Base-by-base conservation (phyloP, 2,113 vertebrate species). In the Podiceps cristatus region DNA sequence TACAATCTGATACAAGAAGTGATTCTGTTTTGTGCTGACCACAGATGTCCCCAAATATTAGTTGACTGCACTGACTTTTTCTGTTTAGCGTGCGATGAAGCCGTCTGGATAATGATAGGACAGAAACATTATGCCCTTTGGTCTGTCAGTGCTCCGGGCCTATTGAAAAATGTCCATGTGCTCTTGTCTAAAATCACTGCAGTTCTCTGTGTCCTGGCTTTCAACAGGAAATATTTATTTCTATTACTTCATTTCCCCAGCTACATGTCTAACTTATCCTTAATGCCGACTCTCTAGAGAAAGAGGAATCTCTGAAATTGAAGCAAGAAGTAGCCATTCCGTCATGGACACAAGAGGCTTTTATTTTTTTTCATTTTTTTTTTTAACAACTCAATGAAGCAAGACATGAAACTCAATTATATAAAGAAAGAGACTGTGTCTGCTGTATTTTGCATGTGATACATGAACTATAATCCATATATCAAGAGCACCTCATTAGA, bases 401-500 rank as follows among this genome's bases (percentile, higher is more conserved):
- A 81, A 72, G 87, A 72, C 1, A 3, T 56, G 59, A n/a, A 93
- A 75, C 44, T 96, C 67, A 79, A 25, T 96, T 96, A 82, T 45
- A 52, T 55, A 84, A 72, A 81, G 64, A 50, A 87, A 42, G 73
- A 84, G 62, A 19, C 56, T 33, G 28, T 52, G 42, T 80, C 82
- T 87, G 63, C 69, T 81, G 33, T 62, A 44, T 68, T 96, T 91
- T 90, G 62, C 5, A 1, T 85, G 55, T 95, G 78, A 84, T 96
- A 49, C 23, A 59, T 84, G 72, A 91, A 74, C 60, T 95, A 4
- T 62, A 84, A 71, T 81, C 79, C 66, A 47, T 90, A 27, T 72
- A 86, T 90, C 89, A 95, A 68, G 68, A 92, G 37, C 28, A 53
- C 31, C 49, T 96, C 59, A 69, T 96, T 95, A 94, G 64, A 82